A percentile compares a stretch with the other conserved stretches of the same genome.
Evolutionary conservation across 2,888 invertebrate species (phyloP).

Genomic region (Amphiduros pacificus): DNA sequence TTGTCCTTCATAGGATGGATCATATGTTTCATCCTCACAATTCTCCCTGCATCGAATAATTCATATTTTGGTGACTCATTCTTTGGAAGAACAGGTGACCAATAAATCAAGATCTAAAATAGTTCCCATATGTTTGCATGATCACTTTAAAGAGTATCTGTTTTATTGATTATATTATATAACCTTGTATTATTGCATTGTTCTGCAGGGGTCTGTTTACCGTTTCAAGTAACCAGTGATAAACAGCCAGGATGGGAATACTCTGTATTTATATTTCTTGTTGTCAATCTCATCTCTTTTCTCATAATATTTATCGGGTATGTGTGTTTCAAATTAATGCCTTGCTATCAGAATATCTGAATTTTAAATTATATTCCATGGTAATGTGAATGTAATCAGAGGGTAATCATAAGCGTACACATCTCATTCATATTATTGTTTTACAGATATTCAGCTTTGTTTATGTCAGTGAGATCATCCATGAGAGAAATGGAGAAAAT

Average conservation of each 20-base stretch:
- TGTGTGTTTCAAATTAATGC: too few relatives aligned
- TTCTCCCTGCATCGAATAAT: conserved; percentile 42
- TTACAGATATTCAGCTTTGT: conserved; percentile 27
- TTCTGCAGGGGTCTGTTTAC: conserved; percentile 62
- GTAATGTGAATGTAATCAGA: too few relatives aligned
- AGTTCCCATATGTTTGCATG: too few relatives aligned
- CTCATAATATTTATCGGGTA: conserved; percentile 58
- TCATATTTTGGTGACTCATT: conserved; percentile 55
- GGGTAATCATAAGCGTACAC: too few relatives aligned
- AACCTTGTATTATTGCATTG: too few relatives aligned
- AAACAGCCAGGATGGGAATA: conserved; percentile 64
- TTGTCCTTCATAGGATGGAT: conserved; percentile 47
- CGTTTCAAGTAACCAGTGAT: conserved; percentile 63
- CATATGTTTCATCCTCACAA: conserved; percentile 41
- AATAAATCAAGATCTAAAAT: neutral
- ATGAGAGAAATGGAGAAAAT: conserved; percentile 19
- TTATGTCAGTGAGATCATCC: conserved; percentile 22
- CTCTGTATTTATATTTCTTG: conserved; percentile 64
- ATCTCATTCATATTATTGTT: too few relatives aligned
- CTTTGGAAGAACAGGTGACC: conserved; percentile 30
- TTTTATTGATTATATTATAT: too few relatives aligned
- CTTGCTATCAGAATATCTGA: too few relatives aligned
- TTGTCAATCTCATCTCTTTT: conserved; percentile 62
- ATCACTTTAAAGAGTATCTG: too few relatives aligned
- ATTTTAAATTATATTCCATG: too few relatives aligned